A percentile compares a stretch with the other conserved stretches of the same genome.
Conservation (phyloP, 2,888 invertebrate genomes). For the Ophioninae sp. region DNA sequence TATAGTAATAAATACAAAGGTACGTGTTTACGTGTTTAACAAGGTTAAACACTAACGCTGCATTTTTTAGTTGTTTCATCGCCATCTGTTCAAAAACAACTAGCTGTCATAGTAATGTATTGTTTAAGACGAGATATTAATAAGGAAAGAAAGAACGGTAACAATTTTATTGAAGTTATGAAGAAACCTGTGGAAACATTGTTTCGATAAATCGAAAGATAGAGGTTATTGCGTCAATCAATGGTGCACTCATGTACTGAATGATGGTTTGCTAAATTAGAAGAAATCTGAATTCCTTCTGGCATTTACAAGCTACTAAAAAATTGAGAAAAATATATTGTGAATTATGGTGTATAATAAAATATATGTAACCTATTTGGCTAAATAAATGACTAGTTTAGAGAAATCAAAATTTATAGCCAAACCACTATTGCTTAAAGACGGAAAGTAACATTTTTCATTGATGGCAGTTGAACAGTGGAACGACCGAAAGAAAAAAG, state of each 20-base stretch:
- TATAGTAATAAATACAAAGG: conserved; percentile 87
- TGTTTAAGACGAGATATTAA: too few relatives aligned
- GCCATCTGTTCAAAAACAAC: not conserved
- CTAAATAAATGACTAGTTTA: too few relatives aligned
- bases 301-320: too few relatives aligned
- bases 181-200: not conserved
- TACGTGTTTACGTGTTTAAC: conserved; percentile 67
- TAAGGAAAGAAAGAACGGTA: too few relatives aligned
- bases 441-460: conserved; percentile 19
- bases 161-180: not conserved
- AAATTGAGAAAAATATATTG: too few relatives aligned
- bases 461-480: conserved; percentile 83
- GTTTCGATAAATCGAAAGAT: not conserved
- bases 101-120: too few relatives aligned
- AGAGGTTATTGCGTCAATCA: not conserved
- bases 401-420: too few relatives aligned
- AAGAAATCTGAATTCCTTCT: too few relatives aligned
- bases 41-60: conserved; percentile 63
- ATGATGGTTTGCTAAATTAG: too few relatives aligned
- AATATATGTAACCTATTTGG: too few relatives aligned
- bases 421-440: not conserved
- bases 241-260: not conserved
- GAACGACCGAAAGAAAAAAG: conserved; percentile 85
- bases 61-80: not conserved
- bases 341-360: too few relatives aligned